Conservation (phyloP, 1,140 invertebrate species). For the Zaprionus davidi region DNA sequence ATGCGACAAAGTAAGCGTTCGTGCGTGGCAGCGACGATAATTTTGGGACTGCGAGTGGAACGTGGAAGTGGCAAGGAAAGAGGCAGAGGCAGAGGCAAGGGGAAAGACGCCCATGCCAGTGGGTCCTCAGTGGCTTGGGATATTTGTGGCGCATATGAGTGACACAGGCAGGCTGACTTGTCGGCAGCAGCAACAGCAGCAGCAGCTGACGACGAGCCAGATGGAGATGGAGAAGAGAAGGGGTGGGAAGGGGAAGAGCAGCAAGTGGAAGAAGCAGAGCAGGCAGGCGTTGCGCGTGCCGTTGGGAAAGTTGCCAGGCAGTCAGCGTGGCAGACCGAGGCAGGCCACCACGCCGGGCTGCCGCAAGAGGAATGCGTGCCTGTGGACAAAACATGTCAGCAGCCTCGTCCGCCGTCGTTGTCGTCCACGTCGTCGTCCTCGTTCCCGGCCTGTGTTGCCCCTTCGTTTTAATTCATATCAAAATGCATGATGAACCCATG, state of each 20-base stretch:
- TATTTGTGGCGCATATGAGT: constrained; percentile 79
- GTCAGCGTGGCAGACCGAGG: constrained; percentile 32
- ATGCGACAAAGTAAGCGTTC: constrained; percentile 82
- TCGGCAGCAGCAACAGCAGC: constrained; percentile 40
- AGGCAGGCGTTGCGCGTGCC: constrained; percentile 62
- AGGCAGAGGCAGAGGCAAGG: constrained; percentile 9
- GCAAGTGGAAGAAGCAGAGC: constrained; percentile 16
- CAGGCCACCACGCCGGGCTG: constrained; percentile 29
- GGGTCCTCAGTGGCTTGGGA: constrained; percentile 41
- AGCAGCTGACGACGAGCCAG: constrained; percentile 12
- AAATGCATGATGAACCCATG: constrained; percentile 64
- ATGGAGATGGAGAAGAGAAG: background rate
- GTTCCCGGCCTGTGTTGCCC: background rate
- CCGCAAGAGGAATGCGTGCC: constrained; percentile 79
- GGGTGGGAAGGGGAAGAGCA: background rate
- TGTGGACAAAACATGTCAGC: constrained; percentile 82
- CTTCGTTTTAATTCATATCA: constrained; percentile 56
- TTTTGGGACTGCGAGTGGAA: constrained; percentile 12
- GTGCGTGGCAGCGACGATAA: constrained; percentile 68
- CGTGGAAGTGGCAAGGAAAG: background rate
- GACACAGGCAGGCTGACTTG: constrained; percentile 74
- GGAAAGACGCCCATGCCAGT: background rate
- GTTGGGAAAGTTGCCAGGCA: constrained; percentile 76
- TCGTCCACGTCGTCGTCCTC: background rate
- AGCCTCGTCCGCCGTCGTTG: constrained; percentile 54